These are phyloP conservation scores for Spilarctia lutea DNA, from an alignment of 2,888 invertebrate genomes.

Conservation along the genomic window DNA sequence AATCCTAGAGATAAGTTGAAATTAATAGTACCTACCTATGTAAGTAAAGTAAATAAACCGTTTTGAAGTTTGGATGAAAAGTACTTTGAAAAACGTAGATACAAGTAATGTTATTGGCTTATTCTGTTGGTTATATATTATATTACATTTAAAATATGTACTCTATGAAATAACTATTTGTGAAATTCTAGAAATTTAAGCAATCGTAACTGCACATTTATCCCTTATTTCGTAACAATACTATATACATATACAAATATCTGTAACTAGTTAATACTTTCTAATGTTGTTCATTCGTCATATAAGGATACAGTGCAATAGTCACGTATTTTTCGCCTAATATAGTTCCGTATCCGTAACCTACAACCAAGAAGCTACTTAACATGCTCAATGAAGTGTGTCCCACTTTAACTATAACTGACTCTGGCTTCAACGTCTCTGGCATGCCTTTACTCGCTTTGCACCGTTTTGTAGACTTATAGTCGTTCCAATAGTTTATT, in stretches of 20 bases:
- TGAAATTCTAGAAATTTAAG: not conserved
- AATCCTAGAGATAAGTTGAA: no score
- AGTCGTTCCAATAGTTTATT: no score
- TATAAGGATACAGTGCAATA: slow-evolving; percentile 45
- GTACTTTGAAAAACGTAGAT: no score
- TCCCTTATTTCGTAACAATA: not conserved
- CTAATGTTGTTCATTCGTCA: slow-evolving; percentile 24
- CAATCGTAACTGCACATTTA: not conserved
- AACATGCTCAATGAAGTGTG: slow-evolving; percentile 69
- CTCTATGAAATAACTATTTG: no score
- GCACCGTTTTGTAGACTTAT: not conserved
- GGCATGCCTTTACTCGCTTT: slow-evolving; percentile 30
- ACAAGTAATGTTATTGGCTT: no score
- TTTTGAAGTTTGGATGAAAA: no score
- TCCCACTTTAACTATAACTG: slow-evolving; percentile 63
- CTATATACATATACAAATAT: no score
- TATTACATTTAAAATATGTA: no score
- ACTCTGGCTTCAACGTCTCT: slow-evolving; percentile 40
- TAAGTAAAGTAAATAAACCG: no score
- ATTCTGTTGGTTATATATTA: no score
- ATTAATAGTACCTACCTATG: no score
- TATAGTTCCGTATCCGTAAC: slow-evolving; percentile 58
- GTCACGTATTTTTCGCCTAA: slow-evolving; percentile 64
- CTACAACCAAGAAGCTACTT: slow-evolving; percentile 63
- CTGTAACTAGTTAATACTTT: slow-evolving; percentile 18